Percentiles rank a stretch among this genome's conserved stretches.
Evolutionary conservation across 2,888 invertebrate genomes (phyloP).

Genomic region (Cancer borealis): DNA sequence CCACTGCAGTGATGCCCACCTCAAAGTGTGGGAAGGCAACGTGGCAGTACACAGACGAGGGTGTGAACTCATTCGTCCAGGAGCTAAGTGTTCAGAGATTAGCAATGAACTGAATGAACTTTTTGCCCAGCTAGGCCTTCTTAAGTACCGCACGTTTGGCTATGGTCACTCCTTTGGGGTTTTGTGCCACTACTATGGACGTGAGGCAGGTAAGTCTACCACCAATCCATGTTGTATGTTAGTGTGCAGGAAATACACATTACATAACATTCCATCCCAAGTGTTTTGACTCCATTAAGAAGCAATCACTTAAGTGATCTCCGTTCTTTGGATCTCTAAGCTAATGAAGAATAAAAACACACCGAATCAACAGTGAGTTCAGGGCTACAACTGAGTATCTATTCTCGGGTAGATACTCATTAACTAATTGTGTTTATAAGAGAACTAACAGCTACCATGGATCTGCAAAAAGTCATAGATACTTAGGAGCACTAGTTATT

Average conservation of each 20-base stretch:
- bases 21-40: slow-evolving; percentile 71
- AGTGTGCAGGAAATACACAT: neutral
- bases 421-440: neutral
- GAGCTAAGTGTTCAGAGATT: slow-evolving; percentile 66
- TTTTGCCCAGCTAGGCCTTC: slow-evolving; percentile 62
- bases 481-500: neutral
- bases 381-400: neutral
- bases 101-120: slow-evolving; percentile 67
- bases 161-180: slow-evolving; percentile 74
- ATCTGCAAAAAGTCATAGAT: neutral
- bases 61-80: slow-evolving; percentile 66
- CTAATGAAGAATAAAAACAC: neutral
- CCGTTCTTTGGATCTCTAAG: neutral
- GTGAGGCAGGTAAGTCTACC: slow-evolving; percentile 65
- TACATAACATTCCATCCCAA: too few relatives aligned
- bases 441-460: neutral
- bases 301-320: neutral
- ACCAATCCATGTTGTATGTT: neutral
- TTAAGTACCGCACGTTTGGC: slow-evolving; percentile 69
- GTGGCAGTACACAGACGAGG: slow-evolving; percentile 69
- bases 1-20: slow-evolving; percentile 67
- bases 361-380: neutral
- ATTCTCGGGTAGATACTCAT: neutral
- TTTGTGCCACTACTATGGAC: slow-evolving; percentile 70
- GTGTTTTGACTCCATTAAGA: neutral